These are phyloP conservation scores for Drosophila nigricruria DNA, from an alignment of 2,888 invertebrate species.

Conservation along the genomic window DNA sequence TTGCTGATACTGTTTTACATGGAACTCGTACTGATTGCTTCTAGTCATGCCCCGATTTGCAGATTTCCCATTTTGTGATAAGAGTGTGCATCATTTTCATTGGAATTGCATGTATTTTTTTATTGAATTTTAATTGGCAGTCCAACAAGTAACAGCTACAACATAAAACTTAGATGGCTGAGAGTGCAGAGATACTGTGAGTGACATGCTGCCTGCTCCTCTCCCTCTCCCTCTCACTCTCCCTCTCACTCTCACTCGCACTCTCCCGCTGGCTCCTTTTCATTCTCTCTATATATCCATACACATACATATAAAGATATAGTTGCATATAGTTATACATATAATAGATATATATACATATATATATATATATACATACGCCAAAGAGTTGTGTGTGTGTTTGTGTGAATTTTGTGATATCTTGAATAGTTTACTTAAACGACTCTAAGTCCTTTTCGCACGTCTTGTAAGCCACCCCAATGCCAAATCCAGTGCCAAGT, in stretches of 20 bases:
- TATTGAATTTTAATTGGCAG: conserved; percentile 82
- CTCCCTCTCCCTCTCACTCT: accelerated
- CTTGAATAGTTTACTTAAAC: conserved; percentile 33
- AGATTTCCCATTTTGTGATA: conserved; percentile 76
- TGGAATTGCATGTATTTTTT: conserved; percentile 77
- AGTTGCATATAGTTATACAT: not conserved
- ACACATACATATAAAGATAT: not conserved
- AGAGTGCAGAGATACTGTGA: not conserved
- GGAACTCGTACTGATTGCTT: conserved; percentile 84
- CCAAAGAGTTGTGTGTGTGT: not conserved
- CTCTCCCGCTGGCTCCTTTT: not conserved
- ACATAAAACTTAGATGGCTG: conserved; percentile 25
- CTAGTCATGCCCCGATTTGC: conserved; percentile 83
- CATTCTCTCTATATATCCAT: not conserved
- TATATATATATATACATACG: not conserved
- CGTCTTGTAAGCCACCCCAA: conserved; percentile 69
- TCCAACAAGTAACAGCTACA: conserved; percentile 46
- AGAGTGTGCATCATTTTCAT: conserved; percentile 73
- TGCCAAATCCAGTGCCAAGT: conserved; percentile 70
- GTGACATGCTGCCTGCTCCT: not conserved
- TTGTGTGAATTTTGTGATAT: not conserved
- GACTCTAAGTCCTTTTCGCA: conserved; percentile 65
- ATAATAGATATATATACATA: not conserved
- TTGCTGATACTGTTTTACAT: conserved; percentile 82
- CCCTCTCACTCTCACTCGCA: not conserved